Conservation (phyloP, 2,113 vertebrate species). For the Mesocricetus auratus region DNA sequence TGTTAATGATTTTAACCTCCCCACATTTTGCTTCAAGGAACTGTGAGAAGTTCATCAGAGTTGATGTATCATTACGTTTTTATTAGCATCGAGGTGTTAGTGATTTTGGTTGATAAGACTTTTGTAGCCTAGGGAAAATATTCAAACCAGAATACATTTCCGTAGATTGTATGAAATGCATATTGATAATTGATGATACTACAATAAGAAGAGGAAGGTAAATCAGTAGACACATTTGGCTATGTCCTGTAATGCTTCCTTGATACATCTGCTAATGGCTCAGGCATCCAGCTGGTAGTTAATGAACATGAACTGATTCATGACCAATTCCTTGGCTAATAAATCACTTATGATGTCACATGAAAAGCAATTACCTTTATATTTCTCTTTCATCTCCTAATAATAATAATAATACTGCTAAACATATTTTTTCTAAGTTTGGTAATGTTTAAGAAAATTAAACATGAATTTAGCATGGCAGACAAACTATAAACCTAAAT, state of each 20-base stretch:
- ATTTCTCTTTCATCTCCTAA: background rate
- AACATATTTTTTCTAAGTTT: background rate
- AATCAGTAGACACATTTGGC: background rate
- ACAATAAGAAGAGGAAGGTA: background rate
- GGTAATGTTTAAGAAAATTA: constrained; percentile 32
- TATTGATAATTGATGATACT: background rate
- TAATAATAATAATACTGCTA: background rate
- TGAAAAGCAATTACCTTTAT: background rate
- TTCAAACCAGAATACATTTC: background rate
- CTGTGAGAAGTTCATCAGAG: background rate
- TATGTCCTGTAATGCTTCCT: background rate
- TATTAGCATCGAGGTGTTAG: background rate
- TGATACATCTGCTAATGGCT: background rate
- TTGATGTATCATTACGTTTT: background rate
- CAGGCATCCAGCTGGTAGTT: background rate
- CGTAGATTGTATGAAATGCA: background rate
- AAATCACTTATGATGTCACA: background rate
- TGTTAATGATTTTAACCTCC: background rate
- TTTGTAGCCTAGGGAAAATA: background rate
- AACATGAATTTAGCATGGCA: background rate
- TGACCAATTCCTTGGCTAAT: background rate
- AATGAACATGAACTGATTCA: background rate
- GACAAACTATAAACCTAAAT: background rate
- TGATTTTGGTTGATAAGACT: background rate
- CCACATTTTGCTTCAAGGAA: background rate